A percentile compares a stretch with the other conserved stretches of the same genome.
Conservation (phyloP, 2,888 invertebrate species). For the Hirtodrosophila duncani region DNA sequence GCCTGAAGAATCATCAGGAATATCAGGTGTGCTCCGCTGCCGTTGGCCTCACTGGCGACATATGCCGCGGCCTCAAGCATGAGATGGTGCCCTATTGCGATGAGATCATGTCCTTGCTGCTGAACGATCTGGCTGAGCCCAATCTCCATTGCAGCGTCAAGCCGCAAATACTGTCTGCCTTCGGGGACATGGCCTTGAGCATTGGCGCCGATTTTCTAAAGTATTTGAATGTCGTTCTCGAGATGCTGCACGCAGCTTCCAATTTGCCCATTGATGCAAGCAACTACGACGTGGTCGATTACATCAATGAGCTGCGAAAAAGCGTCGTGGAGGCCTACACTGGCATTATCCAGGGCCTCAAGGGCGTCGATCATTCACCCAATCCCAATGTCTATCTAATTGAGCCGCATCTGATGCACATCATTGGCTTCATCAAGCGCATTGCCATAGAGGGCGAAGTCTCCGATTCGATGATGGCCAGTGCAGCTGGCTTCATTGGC, state of each 20-base stretch:
- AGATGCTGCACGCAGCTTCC: conserved; percentile 91
- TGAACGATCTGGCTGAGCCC: conserved; percentile 93
- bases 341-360: conserved; percentile 97
- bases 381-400: conserved; percentile 87
- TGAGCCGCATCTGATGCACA: conserved; percentile 91
- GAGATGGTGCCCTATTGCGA: conserved; percentile 96
- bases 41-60: conserved; percentile 98
- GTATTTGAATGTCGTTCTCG: conserved; percentile 91
- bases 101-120: conserved; percentile 93
- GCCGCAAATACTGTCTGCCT: conserved; percentile 96
- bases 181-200: conserved; percentile 97
- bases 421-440: conserved; percentile 91
- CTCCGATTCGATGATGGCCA: conserved; percentile 91
- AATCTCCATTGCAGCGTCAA: conserved; percentile 96
- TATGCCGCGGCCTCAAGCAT: conserved; percentile 92
- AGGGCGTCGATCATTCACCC: conserved; percentile 84
- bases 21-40: conserved; percentile 95
- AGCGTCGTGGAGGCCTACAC: conserved; percentile 98
- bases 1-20: conserved; percentile 96
- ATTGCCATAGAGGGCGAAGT: conserved; percentile 91
- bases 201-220: conserved; percentile 96
- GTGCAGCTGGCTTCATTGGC: conserved; percentile 94
- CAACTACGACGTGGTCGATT: conserved; percentile 98
- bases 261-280: conserved; percentile 92
- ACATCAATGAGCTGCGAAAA: conserved; percentile 95